Base-by-base conservation (phyloP, 2,797 vertebrate species). In the Zonotrichia albicollis region DNA sequence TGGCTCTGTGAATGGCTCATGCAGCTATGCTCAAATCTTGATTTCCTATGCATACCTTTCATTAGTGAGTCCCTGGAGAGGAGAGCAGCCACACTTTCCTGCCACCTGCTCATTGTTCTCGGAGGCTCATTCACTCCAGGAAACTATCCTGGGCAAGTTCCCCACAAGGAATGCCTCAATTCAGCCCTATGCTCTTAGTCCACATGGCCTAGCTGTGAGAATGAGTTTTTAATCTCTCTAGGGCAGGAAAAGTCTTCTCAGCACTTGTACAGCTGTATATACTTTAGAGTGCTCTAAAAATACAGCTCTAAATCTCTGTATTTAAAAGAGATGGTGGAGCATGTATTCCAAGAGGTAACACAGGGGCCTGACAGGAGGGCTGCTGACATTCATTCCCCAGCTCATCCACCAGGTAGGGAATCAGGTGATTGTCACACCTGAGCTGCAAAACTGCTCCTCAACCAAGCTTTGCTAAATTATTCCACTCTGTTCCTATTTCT, bases 181-280 rank as follows among this genome's bases (percentile, higher is more conserved):
- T 90, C 83, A 93, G 30, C 74, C 60, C 74, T 84, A 25, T 11
- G 16, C 42, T 74, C 62, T 79, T 82, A 84, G 17, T 94, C 46
- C 55, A 57, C 58, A 50, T 84, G 74, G 16, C 27, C 73, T 86
- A 30, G 89, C 87, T 88, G 60, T 90, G 70, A 92, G 77, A 95
- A 96, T 71, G 71, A 95, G 60, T 5, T 93, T 96, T 79, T 93
- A 81, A 96, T 90, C 89, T 90, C 89, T 79, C 74, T 76, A 66
- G 50, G 64, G 55, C 74, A 93, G 91, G 94, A 96, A 91, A 91
- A 94, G 48, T 71, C 87, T 83, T 87, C 90, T 94, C 91, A 94
- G 87, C 80, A 86, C 27, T 96, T 95, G 77, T 81, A 94, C 91
- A 96, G 85, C 85, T 96, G 94, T 91, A 70, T 96, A 86, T 88